phyloP scores from a whole-genome alignment of 2,113 vertebrate species.

The Hippocampus comes region DNA sequence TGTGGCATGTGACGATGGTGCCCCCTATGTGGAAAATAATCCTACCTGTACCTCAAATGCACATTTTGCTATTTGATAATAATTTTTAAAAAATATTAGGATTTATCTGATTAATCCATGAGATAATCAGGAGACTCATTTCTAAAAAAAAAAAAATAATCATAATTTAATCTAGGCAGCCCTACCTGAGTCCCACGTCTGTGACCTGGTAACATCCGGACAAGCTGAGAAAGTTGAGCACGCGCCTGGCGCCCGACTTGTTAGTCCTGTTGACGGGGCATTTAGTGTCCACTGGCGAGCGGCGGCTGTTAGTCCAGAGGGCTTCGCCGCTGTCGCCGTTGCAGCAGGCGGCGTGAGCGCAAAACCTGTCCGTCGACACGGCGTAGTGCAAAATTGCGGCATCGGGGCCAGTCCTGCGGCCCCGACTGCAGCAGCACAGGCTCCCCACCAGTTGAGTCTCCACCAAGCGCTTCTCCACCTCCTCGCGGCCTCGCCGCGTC shows the following conservation, averaged over 20 bases:
- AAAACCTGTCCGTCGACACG: constrained; percentile 76
- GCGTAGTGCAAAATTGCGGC: constrained; percentile 82
- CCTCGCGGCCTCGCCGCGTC: constrained; percentile 74
- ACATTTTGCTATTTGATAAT: no score
- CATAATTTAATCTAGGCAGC: not conserved
- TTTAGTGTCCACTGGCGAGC: constrained; percentile 41
- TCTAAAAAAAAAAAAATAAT: no score
- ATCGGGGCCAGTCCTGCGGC: constrained; percentile 82
- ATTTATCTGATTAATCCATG: no score
- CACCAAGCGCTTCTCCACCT: constrained; percentile 42
- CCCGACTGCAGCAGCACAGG: constrained; percentile 77
- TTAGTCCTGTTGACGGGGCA: constrained; percentile 73
- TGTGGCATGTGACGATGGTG: no score
- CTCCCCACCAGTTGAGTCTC: constrained; percentile 62
- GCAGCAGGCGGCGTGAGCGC: constrained; percentile 89
- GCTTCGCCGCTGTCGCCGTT: constrained; percentile 60
- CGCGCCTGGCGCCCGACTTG: constrained; percentile 74
- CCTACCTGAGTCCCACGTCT: constrained; percentile 90
- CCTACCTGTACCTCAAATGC: no score
- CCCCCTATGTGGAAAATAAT: no score
- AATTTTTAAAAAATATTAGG: no score
- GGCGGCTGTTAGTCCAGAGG: constrained; percentile 80
- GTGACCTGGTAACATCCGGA: constrained; percentile 97
- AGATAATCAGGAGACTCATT: no score
- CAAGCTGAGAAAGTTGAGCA: constrained; percentile 90